These are phyloP conservation scores for Leptocoma aspasia DNA, from an alignment of 2,113 vertebrate genomes.

Conservation along the genomic window DNA sequence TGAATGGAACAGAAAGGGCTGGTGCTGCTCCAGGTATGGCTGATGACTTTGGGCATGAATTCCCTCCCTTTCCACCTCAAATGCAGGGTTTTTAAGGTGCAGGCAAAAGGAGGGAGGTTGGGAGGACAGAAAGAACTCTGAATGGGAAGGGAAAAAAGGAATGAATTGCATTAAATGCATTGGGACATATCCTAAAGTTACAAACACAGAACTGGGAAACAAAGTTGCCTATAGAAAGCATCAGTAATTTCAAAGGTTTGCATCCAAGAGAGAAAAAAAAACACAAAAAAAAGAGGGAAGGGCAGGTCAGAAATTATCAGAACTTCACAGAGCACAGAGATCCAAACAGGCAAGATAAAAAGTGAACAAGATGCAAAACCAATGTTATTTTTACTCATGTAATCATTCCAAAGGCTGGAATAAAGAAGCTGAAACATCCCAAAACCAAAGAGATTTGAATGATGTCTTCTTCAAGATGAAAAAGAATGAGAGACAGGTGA, in stretches of 20 bases:
- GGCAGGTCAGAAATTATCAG: background rate
- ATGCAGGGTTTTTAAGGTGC: background rate
- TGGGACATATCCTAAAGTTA: background rate
- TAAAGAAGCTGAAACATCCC: background rate
- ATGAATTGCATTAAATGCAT: background rate
- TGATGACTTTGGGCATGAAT: background rate
- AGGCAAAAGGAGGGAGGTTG: background rate
- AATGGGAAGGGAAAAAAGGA: no score
- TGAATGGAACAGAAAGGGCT: background rate
- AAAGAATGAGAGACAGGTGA: background rate
- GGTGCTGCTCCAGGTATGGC: fast-evolving
- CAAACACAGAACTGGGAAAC: background rate
- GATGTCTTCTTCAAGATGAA: background rate
- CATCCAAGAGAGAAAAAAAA: background rate
- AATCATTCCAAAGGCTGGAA: background rate
- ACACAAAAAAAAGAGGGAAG: background rate
- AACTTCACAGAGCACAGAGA: background rate
- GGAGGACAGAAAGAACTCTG: background rate
- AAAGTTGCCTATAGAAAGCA: background rate
- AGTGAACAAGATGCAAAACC: background rate
- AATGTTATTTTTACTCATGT: background rate
- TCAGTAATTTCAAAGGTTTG: background rate
- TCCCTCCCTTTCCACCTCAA: background rate
- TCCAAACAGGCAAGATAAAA: background rate
- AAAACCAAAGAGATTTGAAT: background rate